phyloP scores from a whole-genome alignment of 2,888 invertebrate genomes.

The Microctonus hyperodae region DNA sequence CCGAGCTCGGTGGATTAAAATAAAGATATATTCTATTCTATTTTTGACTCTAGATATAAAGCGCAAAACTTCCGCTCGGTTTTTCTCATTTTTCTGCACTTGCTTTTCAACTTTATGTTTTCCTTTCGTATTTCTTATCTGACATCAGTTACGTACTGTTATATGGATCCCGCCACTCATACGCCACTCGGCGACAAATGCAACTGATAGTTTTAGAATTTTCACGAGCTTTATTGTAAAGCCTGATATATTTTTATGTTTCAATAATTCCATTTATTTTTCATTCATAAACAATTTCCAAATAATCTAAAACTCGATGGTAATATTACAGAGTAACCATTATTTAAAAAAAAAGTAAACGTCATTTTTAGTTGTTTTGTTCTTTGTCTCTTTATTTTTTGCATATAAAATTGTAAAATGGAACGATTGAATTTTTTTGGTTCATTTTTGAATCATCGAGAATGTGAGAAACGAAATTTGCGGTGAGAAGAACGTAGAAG shows the following conservation, averaged over 20 bases:
- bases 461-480: too few relatives aligned
- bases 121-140: not conserved
- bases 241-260: too few relatives aligned
- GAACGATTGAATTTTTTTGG: conserved; percentile 51
- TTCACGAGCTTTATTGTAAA: too few relatives aligned
- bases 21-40: conserved; percentile 3
- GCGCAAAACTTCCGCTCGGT: not conserved
- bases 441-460: conserved; percentile 32
- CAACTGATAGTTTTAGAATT: too few relatives aligned
- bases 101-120: not conserved
- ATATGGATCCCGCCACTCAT: not conserved
- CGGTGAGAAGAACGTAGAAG: not conserved
- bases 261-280: too few relatives aligned
- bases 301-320: too few relatives aligned
- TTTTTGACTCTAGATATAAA: conserved; percentile 22
- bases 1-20: conserved; percentile 12
- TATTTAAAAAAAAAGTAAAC: too few relatives aligned
- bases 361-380: too few relatives aligned
- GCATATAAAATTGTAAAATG: not conserved
- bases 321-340: too few relatives aligned
- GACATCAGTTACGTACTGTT: not conserved
- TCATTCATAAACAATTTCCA: too few relatives aligned
- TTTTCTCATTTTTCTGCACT: too few relatives aligned
- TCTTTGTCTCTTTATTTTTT: not conserved
- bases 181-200: too few relatives aligned